phyloP scores from a whole-genome alignment of 2,113 vertebrate genomes.

The Vanacampus margaritifer region DNA sequence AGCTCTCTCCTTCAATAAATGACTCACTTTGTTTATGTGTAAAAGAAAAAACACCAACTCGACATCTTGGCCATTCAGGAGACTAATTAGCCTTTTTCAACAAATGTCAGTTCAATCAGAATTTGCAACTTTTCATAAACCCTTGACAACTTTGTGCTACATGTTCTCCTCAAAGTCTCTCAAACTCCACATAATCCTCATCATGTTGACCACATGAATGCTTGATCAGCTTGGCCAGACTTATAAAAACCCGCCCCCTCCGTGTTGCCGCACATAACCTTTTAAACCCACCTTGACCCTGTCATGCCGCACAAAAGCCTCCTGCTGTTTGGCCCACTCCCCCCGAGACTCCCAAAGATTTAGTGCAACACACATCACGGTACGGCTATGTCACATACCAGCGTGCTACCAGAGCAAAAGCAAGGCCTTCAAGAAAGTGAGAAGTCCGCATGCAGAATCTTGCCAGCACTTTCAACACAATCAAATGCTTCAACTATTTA shows the following conservation, averaged over 20 bases:
- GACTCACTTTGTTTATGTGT: no score
- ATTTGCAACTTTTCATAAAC: constrained; percentile 4
- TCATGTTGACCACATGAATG: constrained; percentile 42
- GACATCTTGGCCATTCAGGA: neutral
- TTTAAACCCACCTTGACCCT: constrained; percentile 42
- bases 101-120: neutral
- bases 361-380: constrained; percentile 4
- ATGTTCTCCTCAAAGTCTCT: constrained; percentile 8
- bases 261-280: constrained; percentile 23
- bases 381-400: constrained; percentile 24
- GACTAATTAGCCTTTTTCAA: neutral
- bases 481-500: neutral
- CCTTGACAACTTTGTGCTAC: constrained; percentile 8
- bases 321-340: constrained; percentile 14
- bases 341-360: neutral
- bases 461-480: neutral
- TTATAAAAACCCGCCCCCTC: constrained; percentile 26
- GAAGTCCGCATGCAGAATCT: neutral
- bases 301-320: constrained; percentile 17
- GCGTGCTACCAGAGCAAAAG: constrained; percentile 2
- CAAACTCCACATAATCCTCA: constrained; percentile 34
- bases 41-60: neutral
- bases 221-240: constrained; percentile 41
- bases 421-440: neutral
- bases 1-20: no score